These are phyloP conservation scores for Lypha dubia DNA, from an alignment of 2,888 invertebrate genomes.

Conservation along the genomic window DNA sequence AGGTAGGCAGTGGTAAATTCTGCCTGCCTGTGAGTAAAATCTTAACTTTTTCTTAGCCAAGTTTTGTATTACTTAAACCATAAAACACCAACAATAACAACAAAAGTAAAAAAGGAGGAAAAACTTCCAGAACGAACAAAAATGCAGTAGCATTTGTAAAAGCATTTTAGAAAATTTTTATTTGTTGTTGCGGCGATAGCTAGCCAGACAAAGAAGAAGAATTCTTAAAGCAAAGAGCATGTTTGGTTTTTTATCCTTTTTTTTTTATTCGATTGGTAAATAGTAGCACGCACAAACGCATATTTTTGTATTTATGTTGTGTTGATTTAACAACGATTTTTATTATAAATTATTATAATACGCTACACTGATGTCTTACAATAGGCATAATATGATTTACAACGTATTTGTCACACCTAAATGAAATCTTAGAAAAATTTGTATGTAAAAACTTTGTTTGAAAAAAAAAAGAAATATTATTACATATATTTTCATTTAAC, in stretches of 20 bases:
- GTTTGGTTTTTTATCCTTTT: not conserved
- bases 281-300: conserved; percentile 67
- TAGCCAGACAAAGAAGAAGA: conserved; percentile 52
- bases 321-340: conserved; percentile 19
- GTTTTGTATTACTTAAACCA: conserved; percentile 47
- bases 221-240: not conserved
- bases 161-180: conserved; percentile 59
- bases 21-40: conserved; percentile 23
- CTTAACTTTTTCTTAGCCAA: conserved; percentile 22
- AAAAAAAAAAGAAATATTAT: not conserved
- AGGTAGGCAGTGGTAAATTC: conserved; percentile 15
- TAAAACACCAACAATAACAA: conserved; percentile 1
- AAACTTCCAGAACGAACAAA: conserved; percentile 46
- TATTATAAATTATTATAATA: conserved; percentile 36
- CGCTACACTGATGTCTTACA: not conserved
- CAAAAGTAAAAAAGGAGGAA: conserved; percentile 5
- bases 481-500: too few relatives aligned
- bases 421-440: not conserved
- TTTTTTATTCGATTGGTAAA: conserved; percentile 58
- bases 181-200: conserved; percentile 60
- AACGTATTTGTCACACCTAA: conserved; percentile 2
- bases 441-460: not conserved
- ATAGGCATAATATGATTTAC: conserved; percentile 8
- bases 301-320: conserved; percentile 47
- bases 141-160: conserved; percentile 69